phyloP scores from a whole-genome alignment of 1,140 invertebrate species.

The Aphelinus atriplicis region DNA sequence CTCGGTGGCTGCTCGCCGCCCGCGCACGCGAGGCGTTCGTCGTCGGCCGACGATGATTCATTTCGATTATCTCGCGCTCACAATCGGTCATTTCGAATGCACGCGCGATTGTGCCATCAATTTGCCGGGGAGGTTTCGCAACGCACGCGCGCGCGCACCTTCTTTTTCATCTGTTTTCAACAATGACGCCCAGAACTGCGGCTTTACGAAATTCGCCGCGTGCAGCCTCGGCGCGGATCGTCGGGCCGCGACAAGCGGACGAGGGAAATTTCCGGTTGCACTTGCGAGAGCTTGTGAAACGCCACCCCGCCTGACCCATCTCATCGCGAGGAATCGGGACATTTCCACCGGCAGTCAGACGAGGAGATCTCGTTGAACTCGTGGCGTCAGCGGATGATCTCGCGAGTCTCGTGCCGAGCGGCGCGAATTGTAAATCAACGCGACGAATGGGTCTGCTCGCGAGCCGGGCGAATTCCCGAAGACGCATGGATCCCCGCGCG shows the following conservation, averaged over 20 bases:
- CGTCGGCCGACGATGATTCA: conserved; percentile 23
- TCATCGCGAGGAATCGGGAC: no score
- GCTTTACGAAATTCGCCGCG: conserved; percentile 12
- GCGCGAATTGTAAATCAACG: neutral
- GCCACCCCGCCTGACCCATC: no score
- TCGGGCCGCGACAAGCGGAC: no score
- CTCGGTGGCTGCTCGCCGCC: no score
- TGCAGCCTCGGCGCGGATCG: no score
- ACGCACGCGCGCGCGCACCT: neutral
- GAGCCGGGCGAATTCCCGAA: neutral
- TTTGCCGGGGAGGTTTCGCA: conserved; percentile 10
- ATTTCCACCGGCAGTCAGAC: no score
- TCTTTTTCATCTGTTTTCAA: conserved; percentile 1
- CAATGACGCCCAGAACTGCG: neutral
- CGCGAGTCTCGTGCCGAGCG: neutral
- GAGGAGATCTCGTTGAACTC: no score
- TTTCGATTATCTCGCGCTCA: conserved; percentile 31
- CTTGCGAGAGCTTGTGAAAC: no score
- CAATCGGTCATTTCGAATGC: conserved; percentile 34
- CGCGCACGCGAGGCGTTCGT: neutral
- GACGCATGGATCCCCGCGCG: neutral
- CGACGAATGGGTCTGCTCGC: neutral
- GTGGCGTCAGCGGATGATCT: no score
- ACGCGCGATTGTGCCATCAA: conserved; percentile 22
- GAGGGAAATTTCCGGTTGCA: no score